Conservation (phyloP, 2,797 vertebrate genomes). For the Ctenochaetus hawaiiensis region DNA sequence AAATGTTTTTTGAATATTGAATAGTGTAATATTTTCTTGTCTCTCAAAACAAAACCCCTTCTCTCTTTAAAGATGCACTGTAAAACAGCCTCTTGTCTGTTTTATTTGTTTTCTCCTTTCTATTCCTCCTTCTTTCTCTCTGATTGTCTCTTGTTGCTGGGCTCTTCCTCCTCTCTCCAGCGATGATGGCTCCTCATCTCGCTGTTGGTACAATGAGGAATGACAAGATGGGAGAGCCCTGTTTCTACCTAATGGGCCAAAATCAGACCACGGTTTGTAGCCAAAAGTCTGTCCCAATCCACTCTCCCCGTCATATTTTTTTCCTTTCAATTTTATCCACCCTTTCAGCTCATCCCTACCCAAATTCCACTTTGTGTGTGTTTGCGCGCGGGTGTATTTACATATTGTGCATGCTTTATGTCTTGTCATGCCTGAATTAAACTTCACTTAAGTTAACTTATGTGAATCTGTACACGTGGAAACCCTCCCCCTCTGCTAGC, state of each 20-base stretch:
- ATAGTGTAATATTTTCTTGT: conserved; percentile 41
- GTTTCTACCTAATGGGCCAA: conserved; percentile 99
- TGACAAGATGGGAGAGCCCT: conserved; percentile 99
- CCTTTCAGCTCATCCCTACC: conserved; percentile 62
- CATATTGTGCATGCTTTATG: conserved; percentile 88
- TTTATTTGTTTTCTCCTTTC: conserved; percentile 82
- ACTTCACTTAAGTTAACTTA: conserved; percentile 81
- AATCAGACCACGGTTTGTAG: conserved; percentile 99
- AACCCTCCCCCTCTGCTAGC: conserved; percentile 42
- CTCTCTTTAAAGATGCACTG: conserved; percentile 59
- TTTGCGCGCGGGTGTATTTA: conserved; percentile 77
- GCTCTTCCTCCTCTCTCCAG: conserved; percentile 95
- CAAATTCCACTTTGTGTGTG: conserved; percentile 69
- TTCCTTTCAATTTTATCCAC: conserved; percentile 56
- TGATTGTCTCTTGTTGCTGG: conserved; percentile 90
- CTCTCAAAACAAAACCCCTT: conserved; percentile 50
- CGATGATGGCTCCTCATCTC: conserved; percentile 99
- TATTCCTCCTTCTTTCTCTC: conserved; percentile 70
- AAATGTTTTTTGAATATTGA: conserved; percentile 25
- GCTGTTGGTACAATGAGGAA: conserved; percentile 99
- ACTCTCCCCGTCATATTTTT: conserved; percentile 49
- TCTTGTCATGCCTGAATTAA: conserved; percentile 88
- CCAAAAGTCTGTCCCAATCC: conserved; percentile 87
- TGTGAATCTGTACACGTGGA: conserved; percentile 85
- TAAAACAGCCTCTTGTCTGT: conserved; percentile 85